Percentiles rank a stretch among this genome's conserved stretches.
Evolutionary conservation across 2,888 invertebrate species (phyloP).

Genomic region (Adelognathus sp.): DNA sequence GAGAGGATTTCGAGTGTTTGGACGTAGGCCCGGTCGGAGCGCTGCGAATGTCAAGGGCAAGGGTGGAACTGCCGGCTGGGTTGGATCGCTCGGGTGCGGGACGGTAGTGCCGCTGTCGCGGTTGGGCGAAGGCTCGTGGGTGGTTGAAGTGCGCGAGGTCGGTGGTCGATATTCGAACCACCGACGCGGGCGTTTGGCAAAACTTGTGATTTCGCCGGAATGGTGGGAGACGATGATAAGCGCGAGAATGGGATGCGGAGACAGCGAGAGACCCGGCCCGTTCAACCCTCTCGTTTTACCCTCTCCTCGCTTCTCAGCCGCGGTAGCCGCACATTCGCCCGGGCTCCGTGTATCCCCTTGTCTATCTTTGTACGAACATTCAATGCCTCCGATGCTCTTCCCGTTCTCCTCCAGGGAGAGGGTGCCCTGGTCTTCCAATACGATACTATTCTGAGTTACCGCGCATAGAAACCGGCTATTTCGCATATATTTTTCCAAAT

Average conservation of each 20-base stretch:
- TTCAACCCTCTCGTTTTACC: slow-evolving; percentile 40
- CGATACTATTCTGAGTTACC: neutral
- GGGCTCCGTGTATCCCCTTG: neutral
- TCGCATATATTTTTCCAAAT: neutral
- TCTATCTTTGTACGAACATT: neutral
- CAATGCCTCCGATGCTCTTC: slow-evolving; percentile 19
- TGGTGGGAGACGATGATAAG: slow-evolving; percentile 1
- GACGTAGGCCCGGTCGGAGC: slow-evolving; percentile 59
- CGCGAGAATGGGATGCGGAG: slow-evolving; percentile 11
- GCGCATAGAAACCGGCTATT: slow-evolving; percentile 1
- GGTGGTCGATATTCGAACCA: slow-evolving; percentile 68
- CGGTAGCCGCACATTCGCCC: neutral
- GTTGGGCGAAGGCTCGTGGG: slow-evolving; percentile 26
- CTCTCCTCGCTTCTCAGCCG: neutral
- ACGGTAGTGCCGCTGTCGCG: slow-evolving; percentile 21
- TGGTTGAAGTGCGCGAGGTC: slow-evolving; percentile 50
- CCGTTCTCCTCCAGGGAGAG: neutral
- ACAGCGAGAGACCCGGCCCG: slow-evolving; percentile 9
- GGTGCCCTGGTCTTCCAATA: neutral
- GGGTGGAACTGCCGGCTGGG: slow-evolving; percentile 55
- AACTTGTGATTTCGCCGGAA: slow-evolving; percentile 61
- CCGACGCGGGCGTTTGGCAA: slow-evolving; percentile 57
- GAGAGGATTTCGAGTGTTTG: slow-evolving; percentile 61
- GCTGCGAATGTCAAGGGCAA: slow-evolving; percentile 73
- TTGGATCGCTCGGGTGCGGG: slow-evolving; percentile 16